Evolutionary conservation across 2,113 vertebrate genomes (phyloP).

Genomic region (Saccopteryx leptura): DNA sequence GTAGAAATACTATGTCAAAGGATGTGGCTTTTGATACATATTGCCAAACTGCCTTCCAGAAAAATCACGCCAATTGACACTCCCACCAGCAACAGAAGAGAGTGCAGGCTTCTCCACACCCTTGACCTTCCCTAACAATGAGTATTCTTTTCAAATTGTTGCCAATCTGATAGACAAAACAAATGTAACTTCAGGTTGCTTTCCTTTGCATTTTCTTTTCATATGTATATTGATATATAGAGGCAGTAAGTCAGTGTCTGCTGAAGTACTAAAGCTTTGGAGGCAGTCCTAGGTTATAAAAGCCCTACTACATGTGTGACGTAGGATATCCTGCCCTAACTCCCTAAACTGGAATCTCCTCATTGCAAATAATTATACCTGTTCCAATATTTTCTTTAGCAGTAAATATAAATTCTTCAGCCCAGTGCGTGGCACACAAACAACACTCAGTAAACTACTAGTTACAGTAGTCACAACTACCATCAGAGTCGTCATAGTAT

Average conservation of each 20-base stretch:
- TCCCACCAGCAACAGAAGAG: neutral
- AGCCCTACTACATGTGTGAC: neutral
- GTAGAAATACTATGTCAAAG: constrained; percentile 59
- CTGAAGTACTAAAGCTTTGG: neutral
- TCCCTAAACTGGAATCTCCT: neutral
- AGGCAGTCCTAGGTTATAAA: neutral
- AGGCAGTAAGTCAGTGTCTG: neutral
- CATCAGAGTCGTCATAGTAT: neutral
- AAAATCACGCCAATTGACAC: constrained; percentile 7
- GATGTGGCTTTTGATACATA: constrained; percentile 57
- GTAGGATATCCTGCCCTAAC: neutral
- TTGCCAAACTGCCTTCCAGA: constrained; percentile 59
- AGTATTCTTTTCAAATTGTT: constrained; percentile 13
- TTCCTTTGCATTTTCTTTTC: neutral
- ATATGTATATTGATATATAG: neutral
- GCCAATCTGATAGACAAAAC: constrained; percentile 43
- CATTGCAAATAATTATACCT: neutral
- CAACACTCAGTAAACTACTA: neutral
- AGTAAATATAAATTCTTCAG: neutral
- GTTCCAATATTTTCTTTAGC: neutral
- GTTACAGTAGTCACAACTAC: neutral
- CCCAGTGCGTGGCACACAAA: neutral
- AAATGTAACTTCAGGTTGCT: constrained; percentile 43
- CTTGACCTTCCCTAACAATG: neutral
- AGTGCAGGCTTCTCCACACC: neutral